Percentiles rank a stretch among this genome's conserved stretches.
Conservation (phyloP, 2,888 invertebrate species). For the Brenthis ino region DNA sequence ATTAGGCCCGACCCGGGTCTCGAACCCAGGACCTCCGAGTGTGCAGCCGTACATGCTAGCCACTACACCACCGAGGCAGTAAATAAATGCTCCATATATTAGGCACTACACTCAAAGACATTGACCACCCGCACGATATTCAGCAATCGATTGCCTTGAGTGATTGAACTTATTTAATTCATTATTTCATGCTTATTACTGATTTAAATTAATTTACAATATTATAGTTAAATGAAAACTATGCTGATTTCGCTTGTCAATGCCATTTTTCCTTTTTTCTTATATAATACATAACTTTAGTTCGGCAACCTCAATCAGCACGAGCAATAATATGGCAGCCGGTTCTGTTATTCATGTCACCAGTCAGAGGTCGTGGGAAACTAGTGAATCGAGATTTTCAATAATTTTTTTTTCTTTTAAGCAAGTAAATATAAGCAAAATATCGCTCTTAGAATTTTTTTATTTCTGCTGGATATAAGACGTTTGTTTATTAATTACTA, state of each 20-base stretch:
- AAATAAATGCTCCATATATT: too few species aligned
- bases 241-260: conserved; percentile 17
- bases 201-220: conserved; percentile 14
- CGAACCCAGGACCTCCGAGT: too few species aligned
- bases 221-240: conserved; percentile 17
- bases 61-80: too few species aligned
- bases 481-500: neutral
- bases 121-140: neutral
- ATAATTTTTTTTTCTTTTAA: neutral
- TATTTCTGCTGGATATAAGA: neutral
- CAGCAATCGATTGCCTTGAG: conserved; percentile 10
- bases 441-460: too few species aligned
- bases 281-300: neutral
- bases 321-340: neutral
- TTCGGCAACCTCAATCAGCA: neutral
- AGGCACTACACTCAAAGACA: neutral
- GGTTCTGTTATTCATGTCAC: neutral
- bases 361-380: neutral
- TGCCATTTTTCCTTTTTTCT: conserved; percentile 1
- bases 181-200: conserved; percentile 23
- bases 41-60: too few species aligned
- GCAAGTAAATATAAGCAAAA: neutral
- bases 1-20: too few species aligned
- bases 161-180: conserved; percentile 13
- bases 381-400: neutral